Base-by-base conservation (phyloP, 2,888 invertebrate genomes). In the Ptilodon capucinus region DNA sequence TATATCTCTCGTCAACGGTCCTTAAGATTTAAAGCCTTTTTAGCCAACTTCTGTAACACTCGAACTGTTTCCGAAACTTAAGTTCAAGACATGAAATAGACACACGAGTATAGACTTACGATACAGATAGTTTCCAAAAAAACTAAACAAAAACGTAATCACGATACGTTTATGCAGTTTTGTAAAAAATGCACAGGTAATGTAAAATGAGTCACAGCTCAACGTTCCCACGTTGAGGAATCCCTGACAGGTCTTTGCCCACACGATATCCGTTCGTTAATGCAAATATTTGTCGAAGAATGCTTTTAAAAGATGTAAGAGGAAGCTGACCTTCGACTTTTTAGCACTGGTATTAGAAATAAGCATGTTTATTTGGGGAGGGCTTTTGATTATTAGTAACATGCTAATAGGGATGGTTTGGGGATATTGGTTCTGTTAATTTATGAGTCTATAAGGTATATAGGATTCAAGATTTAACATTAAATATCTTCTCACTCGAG, bases 181-280 rank as follows among this genome's bases (percentile, higher is more conserved):
- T 48, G 54, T 48, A 41, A 49, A n/a, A 55, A 57, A 55, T 56
- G 51, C 48, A 58, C 25, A 49, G 42, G 44, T 21, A 47, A 25
- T 40, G 32, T 46, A 44, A 36, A 34, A 43, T 70, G 64, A 70
- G 52, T 69, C 59, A 66, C 49, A 47, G 30, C 39, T 46, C 40
- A 46, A 46, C 53, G 54, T 74, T 74, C 71, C 68, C 73, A 74
- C 72, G 69, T 62, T 60, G 48, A 48, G 50, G 49, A 38, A 38
- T 43, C 38, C 48, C 46, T 44, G 51, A 41, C 44, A 61, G 49
- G 51, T 54, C 60, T 57, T 64, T 58, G 54, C 46, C 55, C 62
- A 44, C 57, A 58, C 50, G 45, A 56, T 61, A 62, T 63, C 61
- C 52, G 62, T 59, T 57, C 44, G 59, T 56, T 57, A 51, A 54